Conservation (phyloP, 2,888 invertebrate species). For the Sialis lutaria region DNA sequence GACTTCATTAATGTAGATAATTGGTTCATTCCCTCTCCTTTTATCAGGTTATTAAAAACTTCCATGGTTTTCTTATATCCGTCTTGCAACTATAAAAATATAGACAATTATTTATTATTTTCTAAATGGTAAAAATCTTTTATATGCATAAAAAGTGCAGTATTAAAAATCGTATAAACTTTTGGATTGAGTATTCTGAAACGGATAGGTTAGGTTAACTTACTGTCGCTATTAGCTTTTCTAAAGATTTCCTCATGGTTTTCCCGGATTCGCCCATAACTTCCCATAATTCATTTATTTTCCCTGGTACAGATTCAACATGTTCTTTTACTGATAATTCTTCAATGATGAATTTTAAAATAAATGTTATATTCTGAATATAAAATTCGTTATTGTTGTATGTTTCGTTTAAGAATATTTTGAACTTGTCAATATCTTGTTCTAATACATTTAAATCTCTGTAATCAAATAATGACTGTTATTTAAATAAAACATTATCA, state of each 20-base stretch:
- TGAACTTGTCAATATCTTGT: conserved; percentile 52
- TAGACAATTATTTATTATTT: no score
- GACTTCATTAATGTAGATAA: conserved; percentile 49
- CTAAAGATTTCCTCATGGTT: conserved; percentile 55
- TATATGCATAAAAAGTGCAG: no score
- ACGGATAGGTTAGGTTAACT: no score
- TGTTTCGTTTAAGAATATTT: conserved; percentile 53
- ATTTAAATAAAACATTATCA: no score
- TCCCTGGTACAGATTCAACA: conserved; percentile 60
- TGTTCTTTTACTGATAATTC: conserved; percentile 62
- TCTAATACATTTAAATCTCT: conserved; percentile 53
- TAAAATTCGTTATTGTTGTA: conserved; percentile 72
- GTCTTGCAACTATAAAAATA: conserved; percentile 34
- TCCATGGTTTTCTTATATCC: conserved; percentile 54
- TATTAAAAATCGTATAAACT: no score
- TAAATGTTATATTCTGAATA: conserved; percentile 56
- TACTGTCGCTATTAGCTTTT: conserved; percentile 54
- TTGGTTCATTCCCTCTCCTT: conserved; percentile 59
- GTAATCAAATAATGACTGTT: conserved; percentile 5
- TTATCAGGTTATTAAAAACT: conserved; percentile 47
- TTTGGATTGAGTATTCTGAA: no score
- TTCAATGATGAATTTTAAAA: conserved; percentile 51
- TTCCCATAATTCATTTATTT: conserved; percentile 68
- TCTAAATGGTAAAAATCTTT: no score
- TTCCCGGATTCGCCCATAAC: conserved; percentile 73